Base-by-base conservation (phyloP, 2,797 vertebrate genomes). In the Pipistrellus pygmaeus region DNA sequence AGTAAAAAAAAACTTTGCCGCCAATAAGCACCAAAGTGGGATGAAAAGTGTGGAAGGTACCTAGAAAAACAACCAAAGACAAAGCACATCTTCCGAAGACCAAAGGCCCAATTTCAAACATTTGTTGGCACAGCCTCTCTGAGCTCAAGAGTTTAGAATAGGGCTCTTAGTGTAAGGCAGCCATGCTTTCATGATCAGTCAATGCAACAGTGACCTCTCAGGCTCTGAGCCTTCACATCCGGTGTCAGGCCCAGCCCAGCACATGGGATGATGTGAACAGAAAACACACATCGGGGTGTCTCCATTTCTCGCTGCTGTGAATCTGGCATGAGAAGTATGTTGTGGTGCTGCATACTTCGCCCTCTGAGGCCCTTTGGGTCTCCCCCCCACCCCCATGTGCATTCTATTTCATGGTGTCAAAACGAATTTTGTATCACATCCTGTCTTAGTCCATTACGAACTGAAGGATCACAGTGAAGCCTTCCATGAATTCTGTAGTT, bases 361-460 rank as follows among this genome's bases (percentile, higher is more conserved):
- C 84, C 8, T 35, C 32, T 20, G 32, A 94, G 82, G 80, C 92
- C 64, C 18, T 88, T 71, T 93, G 68, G 55, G 80, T 95, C n/a
- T 23, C 5, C 11, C n/a, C n/a, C 46, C 38, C 23, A 9, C 20
- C 38, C 48, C 66, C 95, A 93, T 96, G 62, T 60, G n/a, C 53
- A 23, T 97, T 86, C 85, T 2, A 2, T 88, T 97, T 96, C 95
- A 87, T 85, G 90, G 38, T 85, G 44, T 72, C 80, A 88, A 18
- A 77, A 95, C 85, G 48, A 95, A 96, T 87, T 96, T 94, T 89
- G 55, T 96, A 91, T 88, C 91, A 88, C 35, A 27, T 90, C 68
- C 41, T 17, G 2, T 97, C 94, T 95, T 93, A 92, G 96, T 97
- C 94, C 94, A 55, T 96, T 95, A 85, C 80, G 68, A 73, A 93